These are phyloP conservation scores for Ceratotherium simum DNA, from an alignment of 2,113 vertebrate species.

Conservation along the genomic window DNA sequence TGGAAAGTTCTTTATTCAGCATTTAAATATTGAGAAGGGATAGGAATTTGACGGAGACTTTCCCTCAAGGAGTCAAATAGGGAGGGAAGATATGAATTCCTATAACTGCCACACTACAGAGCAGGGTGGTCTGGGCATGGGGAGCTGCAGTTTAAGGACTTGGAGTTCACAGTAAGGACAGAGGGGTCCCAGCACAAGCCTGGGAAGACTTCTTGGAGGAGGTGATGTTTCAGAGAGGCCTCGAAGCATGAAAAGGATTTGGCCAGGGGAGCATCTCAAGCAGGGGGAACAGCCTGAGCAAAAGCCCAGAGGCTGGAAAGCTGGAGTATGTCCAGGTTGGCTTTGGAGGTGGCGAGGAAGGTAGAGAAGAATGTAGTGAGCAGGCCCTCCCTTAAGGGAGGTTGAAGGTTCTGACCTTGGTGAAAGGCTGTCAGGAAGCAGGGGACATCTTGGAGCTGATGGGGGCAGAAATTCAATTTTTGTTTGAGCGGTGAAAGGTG, in stretches of 20 bases:
- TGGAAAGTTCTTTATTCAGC: not conserved
- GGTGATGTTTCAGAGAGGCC: not conserved
- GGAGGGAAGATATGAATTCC: not conserved
- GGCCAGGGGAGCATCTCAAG: not conserved
- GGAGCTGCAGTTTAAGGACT: not conserved
- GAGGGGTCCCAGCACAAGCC: not conserved
- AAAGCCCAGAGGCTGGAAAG: not conserved
- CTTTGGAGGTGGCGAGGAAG: not conserved
- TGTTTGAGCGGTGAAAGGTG: not conserved
- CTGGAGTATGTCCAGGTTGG: not conserved
- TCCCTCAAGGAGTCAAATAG: not conserved
- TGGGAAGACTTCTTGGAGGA: conserved; percentile 33
- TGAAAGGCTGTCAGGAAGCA: not conserved
- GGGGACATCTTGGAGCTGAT: not conserved
- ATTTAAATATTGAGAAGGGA: not conserved
- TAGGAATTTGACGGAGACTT: not conserved
- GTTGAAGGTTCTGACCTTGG: not conserved
- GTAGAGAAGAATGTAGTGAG: not conserved
- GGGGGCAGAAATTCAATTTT: not conserved
- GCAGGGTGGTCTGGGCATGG: not conserved
- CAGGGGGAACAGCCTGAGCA: not conserved
- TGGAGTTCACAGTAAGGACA: not conserved
- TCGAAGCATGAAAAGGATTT: not conserved
- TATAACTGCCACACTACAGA: fast-evolving
- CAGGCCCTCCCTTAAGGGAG: not conserved